These are phyloP conservation scores for Pseudomyrmex concolor DNA, from an alignment of 1,140 invertebrate species.

Conservation along the genomic window DNA sequence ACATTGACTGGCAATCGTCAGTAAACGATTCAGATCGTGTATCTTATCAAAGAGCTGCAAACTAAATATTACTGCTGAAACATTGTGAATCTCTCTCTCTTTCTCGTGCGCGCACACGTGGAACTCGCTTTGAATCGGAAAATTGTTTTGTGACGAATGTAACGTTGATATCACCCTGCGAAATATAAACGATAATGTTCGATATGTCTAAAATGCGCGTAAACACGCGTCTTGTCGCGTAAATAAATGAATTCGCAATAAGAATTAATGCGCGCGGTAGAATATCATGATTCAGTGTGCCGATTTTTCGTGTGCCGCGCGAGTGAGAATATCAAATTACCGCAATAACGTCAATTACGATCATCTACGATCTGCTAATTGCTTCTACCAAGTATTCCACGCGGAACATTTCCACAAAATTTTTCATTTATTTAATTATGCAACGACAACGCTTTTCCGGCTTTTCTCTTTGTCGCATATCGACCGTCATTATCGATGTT, in stretches of 20 bases:
- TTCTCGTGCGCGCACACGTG: too few species aligned
- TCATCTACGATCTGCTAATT: conserved; percentile 13
- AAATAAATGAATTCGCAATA: conserved; percentile 2
- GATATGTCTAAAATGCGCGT: background rate
- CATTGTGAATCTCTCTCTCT: too few species aligned
- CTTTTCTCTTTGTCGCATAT: conserved; percentile 40
- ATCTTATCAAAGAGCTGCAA: too few species aligned
- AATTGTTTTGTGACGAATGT: conserved; percentile 10
- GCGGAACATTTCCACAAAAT: conserved; percentile 37
- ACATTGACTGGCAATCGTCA: too few species aligned
- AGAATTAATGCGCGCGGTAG: conserved; percentile 1
- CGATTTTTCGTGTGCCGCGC: conserved; percentile 36
- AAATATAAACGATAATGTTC: background rate
- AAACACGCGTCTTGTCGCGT: background rate
- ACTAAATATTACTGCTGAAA: too few species aligned
- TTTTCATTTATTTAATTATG: conserved; percentile 43
- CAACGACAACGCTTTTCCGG: conserved; percentile 19
- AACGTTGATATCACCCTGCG: background rate
- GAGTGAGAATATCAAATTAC: conserved; percentile 34
- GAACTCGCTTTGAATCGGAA: background rate
- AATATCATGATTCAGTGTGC: conserved; percentile 2
- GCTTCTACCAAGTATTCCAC: conserved; percentile 14
- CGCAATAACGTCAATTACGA: conserved; percentile 37
- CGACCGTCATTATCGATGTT: conserved; percentile 48
- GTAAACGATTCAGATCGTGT: too few species aligned